Conservation (phyloP, 1,140 invertebrate species). For the Venturia canescens region DNA sequence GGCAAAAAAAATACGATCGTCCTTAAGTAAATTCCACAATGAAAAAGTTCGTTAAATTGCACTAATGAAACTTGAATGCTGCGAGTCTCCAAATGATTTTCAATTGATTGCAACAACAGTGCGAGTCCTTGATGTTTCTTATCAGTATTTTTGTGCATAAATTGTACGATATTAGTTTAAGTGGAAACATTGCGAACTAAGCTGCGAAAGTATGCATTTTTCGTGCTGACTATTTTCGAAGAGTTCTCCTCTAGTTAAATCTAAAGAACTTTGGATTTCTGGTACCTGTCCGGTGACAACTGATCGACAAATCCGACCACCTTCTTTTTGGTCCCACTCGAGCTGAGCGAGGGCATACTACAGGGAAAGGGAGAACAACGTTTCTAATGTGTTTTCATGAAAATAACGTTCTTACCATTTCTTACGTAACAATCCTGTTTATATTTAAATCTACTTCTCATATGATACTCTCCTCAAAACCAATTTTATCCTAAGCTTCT, state of each 20-base stretch:
- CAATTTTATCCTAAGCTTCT: background rate
- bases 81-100: no score
- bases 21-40: background rate
- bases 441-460: background rate
- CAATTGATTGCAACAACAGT: no score
- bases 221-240: slow-evolving; percentile 25
- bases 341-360: slow-evolving; percentile 75
- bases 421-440: background rate
- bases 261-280: slow-evolving; percentile 21
- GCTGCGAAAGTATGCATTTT: no score
- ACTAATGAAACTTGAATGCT: no score
- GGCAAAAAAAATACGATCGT: background rate
- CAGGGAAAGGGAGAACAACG: slow-evolving; percentile 62
- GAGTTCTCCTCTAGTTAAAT: background rate
- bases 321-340: slow-evolving; percentile 76
- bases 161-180: no score
- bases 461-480: background rate
- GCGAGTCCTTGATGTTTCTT: no score
- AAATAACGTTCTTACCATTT: background rate
- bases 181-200: no score
- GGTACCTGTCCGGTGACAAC: slow-evolving; percentile 72
- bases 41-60: no score
- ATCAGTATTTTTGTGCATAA: background rate
- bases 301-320: slow-evolving; percentile 76
- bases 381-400: slow-evolving; percentile 40